These are phyloP conservation scores for Rosalia funebris DNA, from an alignment of 2,888 invertebrate species.

Conservation along the genomic window DNA sequence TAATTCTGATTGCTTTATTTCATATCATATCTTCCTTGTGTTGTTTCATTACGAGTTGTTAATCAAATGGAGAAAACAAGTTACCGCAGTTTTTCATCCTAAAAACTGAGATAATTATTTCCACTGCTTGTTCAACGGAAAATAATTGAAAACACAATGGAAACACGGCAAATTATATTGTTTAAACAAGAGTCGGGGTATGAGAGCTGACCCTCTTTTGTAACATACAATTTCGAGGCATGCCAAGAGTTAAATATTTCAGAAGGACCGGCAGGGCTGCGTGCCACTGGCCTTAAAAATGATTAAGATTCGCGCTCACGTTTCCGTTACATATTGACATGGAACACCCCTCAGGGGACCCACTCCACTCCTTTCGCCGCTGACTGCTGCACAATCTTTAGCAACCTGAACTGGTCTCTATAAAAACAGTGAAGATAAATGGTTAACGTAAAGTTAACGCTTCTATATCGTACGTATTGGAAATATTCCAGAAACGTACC, in stretches of 20 bases:
- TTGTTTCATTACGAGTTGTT: too few species aligned
- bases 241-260: constrained; percentile 21
- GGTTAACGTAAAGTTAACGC: constrained; percentile 27
- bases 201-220: constrained; percentile 10
- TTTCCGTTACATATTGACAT: constrained; percentile 49
- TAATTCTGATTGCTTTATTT: too few species aligned
- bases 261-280: constrained; percentile 13
- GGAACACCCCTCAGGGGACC: constrained; percentile 43
- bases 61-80: too few species aligned
- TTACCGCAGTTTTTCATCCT: too few species aligned
- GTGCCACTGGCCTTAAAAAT: constrained; percentile 40
- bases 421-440: constrained; percentile 38
- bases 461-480: constrained; percentile 2
- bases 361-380: constrained; percentile 9
- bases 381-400: constrained; percentile 36
- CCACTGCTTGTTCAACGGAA: too few species aligned
- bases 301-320: constrained; percentile 47
- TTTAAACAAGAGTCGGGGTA: too few species aligned
- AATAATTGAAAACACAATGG: too few species aligned
- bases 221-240: constrained; percentile 6
- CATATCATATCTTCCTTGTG: too few species aligned
- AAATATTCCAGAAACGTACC: constrained; percentile 9
- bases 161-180: too few species aligned
- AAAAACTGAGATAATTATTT: too few species aligned
- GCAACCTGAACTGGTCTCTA: constrained; percentile 38